Evolutionary conservation across 92 coral and sea anemone genomes (phyloP), one percentile per base, ranked within the genome.

Genomic region (Micromussa lordhowensis): DNA sequence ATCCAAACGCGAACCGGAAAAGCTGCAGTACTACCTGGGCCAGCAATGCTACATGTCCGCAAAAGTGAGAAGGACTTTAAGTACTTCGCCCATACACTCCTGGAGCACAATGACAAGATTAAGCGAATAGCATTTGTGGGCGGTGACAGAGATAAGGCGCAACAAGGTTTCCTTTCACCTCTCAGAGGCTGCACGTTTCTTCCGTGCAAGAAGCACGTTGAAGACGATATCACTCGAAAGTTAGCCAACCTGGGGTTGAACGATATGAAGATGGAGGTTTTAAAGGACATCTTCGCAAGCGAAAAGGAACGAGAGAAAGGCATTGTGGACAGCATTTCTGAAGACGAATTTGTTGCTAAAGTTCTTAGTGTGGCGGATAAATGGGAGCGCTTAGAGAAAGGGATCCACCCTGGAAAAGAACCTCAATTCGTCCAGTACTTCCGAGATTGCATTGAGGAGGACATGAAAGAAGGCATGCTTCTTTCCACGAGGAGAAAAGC

Each of bases 181-280:
- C 58, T 90, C 0, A 86, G 80, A 26, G 34, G 87, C 6, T 81
- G 83, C 17, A 86, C 87, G 24, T 86, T 73, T 28, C 69, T 90
- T 3, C 93, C 93, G 3, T 90, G 93, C 35, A 90, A 86, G 26
- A 90, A 86, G 44, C 90, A 86, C 28, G 82, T 90, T 4, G 90
- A 57, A 3, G 90, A 90, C 34, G 90, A 90, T 53, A 90, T 89
- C 30, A 58, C 44, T 19, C 6, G 88, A 10, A 89, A 89, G 40
- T 35, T 83, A 77, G 21, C 17, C 1, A 74, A 78, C 40, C 54
- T 89, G 26, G 88, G 92, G 0, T 28, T 83, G 5, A 34, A 31
- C 1, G 83, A 64, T 10, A 48, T 3, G 51, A 77, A 44, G 48
- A 7, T 64, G n/a, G 49, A 83, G 54, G 15, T 83, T n/a, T 24